A percentile compares a stretch with the other conserved stretches of the same genome.
Conservation (phyloP, 2,888 invertebrate species). For the Drosophila anceps region DNA sequence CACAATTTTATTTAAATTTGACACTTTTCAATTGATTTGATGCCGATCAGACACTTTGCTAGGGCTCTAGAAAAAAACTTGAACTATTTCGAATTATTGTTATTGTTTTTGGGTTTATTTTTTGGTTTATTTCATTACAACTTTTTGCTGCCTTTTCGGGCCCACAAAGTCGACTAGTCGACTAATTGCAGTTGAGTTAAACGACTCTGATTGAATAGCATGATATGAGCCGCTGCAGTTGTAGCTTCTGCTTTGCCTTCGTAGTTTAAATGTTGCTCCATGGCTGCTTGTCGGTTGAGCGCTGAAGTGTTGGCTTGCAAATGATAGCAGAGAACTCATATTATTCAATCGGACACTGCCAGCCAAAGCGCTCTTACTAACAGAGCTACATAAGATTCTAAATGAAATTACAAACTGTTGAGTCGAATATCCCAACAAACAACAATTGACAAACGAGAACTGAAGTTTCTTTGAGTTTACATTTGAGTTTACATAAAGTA, state of each 20-base stretch:
- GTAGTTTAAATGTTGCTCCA: not conserved
- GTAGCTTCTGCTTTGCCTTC: not conserved
- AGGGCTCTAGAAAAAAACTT: not conserved
- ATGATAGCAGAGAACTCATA: too few relatives aligned
- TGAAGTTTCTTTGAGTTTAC: not conserved
- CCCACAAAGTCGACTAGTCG: not conserved
- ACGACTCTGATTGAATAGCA: conserved; percentile 12
- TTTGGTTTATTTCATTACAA: not conserved
- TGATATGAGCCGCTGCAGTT: conserved; percentile 26
- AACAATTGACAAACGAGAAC: not conserved
- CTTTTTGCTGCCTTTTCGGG: conserved; percentile 1
- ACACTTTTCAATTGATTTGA: conserved; percentile 36
- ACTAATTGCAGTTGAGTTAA: not conserved
- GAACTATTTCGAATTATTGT: not conserved
- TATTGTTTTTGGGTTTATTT: too few relatives aligned
- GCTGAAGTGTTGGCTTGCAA: too few relatives aligned
- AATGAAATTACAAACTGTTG: too few relatives aligned
- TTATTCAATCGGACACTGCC: too few relatives aligned
- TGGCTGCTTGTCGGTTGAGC: not conserved
- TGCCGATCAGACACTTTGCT: not conserved
- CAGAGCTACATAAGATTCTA: too few relatives aligned
- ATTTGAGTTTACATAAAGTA: too few relatives aligned
- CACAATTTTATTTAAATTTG: conserved; percentile 36
- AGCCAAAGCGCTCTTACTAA: not conserved
- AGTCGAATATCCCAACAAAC: not conserved